These are phyloP conservation scores for Poecilia latipinna DNA, from an alignment of 2,113 vertebrate species.

Conservation along the genomic window DNA sequence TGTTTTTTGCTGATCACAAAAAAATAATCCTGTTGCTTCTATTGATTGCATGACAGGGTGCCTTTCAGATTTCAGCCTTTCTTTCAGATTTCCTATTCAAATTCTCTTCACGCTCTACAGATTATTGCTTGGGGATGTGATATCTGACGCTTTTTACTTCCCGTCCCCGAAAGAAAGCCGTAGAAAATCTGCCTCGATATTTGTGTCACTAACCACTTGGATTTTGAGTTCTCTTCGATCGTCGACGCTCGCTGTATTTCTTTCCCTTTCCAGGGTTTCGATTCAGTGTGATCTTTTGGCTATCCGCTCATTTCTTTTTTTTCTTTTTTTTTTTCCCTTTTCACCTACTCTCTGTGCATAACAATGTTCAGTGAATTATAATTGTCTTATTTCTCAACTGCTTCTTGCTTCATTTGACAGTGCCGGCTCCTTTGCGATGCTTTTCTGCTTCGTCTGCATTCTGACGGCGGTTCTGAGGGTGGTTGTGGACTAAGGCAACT, in stretches of 20 bases:
- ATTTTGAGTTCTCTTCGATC: slow-evolving; percentile 25
- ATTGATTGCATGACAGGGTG: slow-evolving; percentile 52
- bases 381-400: slow-evolving; percentile 42
- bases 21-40: slow-evolving; percentile 30
- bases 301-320: slow-evolving; percentile 29
- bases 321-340: not conserved
- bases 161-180: slow-evolving; percentile 17
- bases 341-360: slow-evolving; percentile 48
- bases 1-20: slow-evolving; percentile 49
- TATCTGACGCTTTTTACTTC: not conserved
- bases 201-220: slow-evolving; percentile 49
- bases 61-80: slow-evolving; percentile 23
- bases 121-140: not conserved
- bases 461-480: slow-evolving; percentile 37
- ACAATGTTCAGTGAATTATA: slow-evolving; percentile 48
- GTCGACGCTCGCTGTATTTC: slow-evolving; percentile 36
- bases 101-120: not conserved
- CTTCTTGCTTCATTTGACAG: slow-evolving; percentile 53
- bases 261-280: slow-evolving; percentile 60
- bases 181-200: slow-evolving; percentile 60
- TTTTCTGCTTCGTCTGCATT: slow-evolving; percentile 43
- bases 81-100: slow-evolving; percentile 67
- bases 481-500: slow-evolving; percentile 48
- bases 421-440: slow-evolving; percentile 49
- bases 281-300: slow-evolving; percentile 48